Conservation (phyloP, 2,113 vertebrate species). For the rabbit (Oryctolagus cuniculus) region mOryCun1.1 NC_091450.1:46518501-46519000, state of each 20-base stretch:
- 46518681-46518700: rapidly evolving
- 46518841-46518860: neutral
- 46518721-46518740: neutral
- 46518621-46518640: too few relatives aligned
- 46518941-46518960: rapidly evolving
- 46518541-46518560: too few relatives aligned
- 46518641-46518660: too few relatives aligned
- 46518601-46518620: too few relatives aligned
- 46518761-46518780: neutral
- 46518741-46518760: neutral
- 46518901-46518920: rapidly evolving
- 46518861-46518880: neutral
- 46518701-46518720: neutral
- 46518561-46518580: too few relatives aligned
- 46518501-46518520: too few relatives aligned
- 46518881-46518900: neutral
- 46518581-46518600: too few relatives aligned
- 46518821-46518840: neutral
- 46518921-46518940: neutral
- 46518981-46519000: too few relatives aligned
- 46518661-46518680: neutral
- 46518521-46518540: too few relatives aligned
- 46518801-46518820: neutral
- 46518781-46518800: neutral
- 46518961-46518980: neutral